Evolutionary conservation across 2,113 vertebrate genomes (phyloP), one percentile per base, ranked within the genome.

Genomic region (Oceanodroma tethys): DNA sequence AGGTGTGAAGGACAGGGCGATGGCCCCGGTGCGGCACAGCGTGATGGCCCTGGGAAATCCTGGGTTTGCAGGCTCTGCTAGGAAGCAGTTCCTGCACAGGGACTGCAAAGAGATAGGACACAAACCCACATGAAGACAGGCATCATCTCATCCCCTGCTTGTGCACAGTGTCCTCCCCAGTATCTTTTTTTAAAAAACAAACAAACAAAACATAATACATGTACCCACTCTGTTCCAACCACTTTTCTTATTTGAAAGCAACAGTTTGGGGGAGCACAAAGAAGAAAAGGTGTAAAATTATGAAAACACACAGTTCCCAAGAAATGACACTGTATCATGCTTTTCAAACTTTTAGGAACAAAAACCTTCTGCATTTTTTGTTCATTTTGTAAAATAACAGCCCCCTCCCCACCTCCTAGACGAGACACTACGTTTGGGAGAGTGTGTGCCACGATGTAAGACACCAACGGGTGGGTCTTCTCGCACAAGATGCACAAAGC

Each of bases 11-110:
- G 55, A 45, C 58, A 60, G 36, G 40, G 45, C 4, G 27, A 38
- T 1, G 9, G 45, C 22, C 19, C 30, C 2, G 1, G 16, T 3
- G 13, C 0, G 0, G 52, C 8, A 38, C 27, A 9, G 43, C 1
- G 0, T 20, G 38, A 63, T 9, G 17, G 6, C 32, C 22, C 68
- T 26, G 58, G 32, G 15, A 66, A 45, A 14, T 55, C 63, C 50
- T 7, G 8, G 36, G 19, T 65, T 66, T 86, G 74, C 13, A 11
- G 48, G 21, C 19, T 75, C 36, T 13, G 10, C 9, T 2, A 56
- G 48, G 45, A 19, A 83, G 50, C 23, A 70, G 18, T 7, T 67
- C 21, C 83, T 29, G 13, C 59, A 32, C 5, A 14, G 26, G 6
- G 10, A 34, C 59, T 38, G 71, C 73, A 59, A n/a, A 50, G 38